Percentiles rank a stretch among this genome's conserved stretches.
phyloP scores from a whole-genome alignment of 2,797 vertebrate species.

The Sebastes taczanowskii region DNA sequence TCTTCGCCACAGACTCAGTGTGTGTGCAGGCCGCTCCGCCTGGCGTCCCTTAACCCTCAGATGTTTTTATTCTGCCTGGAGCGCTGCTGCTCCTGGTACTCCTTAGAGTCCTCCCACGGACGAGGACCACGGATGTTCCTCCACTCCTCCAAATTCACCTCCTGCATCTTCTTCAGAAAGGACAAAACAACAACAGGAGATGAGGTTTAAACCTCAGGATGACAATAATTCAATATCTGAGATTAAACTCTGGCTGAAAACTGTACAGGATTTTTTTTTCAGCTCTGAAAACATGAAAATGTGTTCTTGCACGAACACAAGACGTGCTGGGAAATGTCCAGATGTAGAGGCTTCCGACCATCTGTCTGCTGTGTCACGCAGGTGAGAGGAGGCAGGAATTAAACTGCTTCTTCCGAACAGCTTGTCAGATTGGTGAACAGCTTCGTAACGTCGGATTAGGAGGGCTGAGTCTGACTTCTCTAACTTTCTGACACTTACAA shows the following conservation, averaged over 20 bases:
- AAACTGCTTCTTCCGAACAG: neutral
- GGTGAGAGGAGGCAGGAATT: neutral
- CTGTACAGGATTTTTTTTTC: neutral
- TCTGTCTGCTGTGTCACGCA: neutral
- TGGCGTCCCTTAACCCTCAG: constrained; percentile 10
- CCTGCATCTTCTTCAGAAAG: constrained; percentile 86
- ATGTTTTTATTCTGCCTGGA: constrained; percentile 27
- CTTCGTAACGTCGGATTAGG: neutral
- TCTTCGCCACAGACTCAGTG: neutral
- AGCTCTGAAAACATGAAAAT: neutral
- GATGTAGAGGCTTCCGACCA: constrained; percentile 10
- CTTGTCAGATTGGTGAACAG: neutral
- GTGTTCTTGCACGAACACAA: neutral
- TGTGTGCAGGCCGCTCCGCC: neutral
- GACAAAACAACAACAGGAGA: constrained; percentile 4
- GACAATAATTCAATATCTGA: neutral
- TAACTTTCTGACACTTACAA: neutral
- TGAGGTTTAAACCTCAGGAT: neutral
- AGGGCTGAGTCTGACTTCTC: neutral
- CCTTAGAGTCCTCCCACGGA: constrained; percentile 91
- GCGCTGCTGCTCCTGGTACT: constrained; percentile 79
- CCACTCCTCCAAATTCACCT: constrained; percentile 87
- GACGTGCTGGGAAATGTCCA: neutral
- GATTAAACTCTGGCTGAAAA: neutral
- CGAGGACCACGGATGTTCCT: constrained; percentile 95